These are phyloP conservation scores for Malurus splendens DNA, from an alignment of 2,797 vertebrate species.

Conservation along the genomic window DNA sequence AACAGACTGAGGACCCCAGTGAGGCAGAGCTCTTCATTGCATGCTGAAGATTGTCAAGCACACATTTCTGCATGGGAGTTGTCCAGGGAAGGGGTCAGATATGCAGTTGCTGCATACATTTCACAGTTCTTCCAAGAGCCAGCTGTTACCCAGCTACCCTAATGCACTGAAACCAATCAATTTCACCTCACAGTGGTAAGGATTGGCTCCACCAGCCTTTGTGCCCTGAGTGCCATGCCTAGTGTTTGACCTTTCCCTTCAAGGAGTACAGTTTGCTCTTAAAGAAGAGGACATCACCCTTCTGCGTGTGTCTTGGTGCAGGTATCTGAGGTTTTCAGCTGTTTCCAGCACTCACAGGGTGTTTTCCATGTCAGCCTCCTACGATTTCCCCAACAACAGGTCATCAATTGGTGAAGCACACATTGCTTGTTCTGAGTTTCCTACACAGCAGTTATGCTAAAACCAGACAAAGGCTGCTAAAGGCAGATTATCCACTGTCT, in stretches of 20 bases:
- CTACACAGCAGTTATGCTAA: not conserved
- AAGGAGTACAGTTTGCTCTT: not conserved
- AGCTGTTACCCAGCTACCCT: not conserved
- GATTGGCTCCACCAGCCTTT: not conserved
- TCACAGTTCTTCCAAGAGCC: not conserved
- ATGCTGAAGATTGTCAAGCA: not conserved
- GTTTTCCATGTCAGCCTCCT: not conserved
- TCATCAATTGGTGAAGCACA: not conserved
- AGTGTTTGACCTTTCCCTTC: not conserved
- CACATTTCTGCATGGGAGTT: not conserved
- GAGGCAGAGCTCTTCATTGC: not conserved
- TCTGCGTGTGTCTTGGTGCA: not conserved
- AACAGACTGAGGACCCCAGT: not conserved
- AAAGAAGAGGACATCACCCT: not conserved
- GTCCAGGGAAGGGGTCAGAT: not conserved
- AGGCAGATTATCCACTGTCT: not conserved
- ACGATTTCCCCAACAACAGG: not conserved
- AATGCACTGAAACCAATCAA: not conserved
- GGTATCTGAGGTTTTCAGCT: not conserved
- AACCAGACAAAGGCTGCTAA: not conserved
- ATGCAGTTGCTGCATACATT: not conserved
- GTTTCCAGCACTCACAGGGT: not conserved
- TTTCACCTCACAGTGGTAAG: not conserved
- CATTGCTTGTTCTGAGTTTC: accelerated
- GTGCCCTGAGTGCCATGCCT: not conserved